phyloP scores from a whole-genome alignment of 2,797 vertebrate species.

The Gallirallus australis region DNA sequence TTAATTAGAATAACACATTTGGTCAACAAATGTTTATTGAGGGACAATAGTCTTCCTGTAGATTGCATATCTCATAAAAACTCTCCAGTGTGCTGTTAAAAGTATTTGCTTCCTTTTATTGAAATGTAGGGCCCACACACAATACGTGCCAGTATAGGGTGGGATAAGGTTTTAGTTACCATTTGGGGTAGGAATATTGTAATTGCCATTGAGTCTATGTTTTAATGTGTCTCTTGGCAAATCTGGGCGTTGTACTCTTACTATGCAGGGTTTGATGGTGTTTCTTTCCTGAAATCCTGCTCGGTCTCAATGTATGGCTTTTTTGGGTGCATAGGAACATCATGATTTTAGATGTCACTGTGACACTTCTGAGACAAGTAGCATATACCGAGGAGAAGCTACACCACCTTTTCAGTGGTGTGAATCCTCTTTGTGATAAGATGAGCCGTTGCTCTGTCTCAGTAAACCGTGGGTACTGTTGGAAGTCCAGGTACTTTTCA shows the following conservation, averaged over 20 bases:
- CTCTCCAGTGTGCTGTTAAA: not conserved
- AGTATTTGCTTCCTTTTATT: not conserved
- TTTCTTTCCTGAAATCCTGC: not conserved
- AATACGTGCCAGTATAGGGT: not conserved
- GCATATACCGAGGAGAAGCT: not conserved
- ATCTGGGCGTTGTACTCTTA: not conserved
- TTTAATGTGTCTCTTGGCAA: not conserved
- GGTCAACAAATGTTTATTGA: not conserved
- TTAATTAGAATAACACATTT: not conserved
- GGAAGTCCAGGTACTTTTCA: not conserved
- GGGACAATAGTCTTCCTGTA: not conserved
- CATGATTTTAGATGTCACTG: not conserved
- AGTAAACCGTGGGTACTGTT: not conserved
- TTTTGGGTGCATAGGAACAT: not conserved
- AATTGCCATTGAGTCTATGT: not conserved
- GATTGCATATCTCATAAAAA: not conserved
- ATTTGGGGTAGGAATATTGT: not conserved
- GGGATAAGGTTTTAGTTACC: not conserved
- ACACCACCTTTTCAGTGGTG: not conserved
- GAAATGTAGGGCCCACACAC: not conserved
- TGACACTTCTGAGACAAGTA: not conserved
- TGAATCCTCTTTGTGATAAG: not conserved
- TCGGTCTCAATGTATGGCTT: not conserved
- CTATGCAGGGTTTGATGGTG: not conserved
- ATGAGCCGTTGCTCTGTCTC: not conserved